Evolutionary conservation across 1,140 invertebrate genomes (phyloP).

Genomic region (Himalopsyche phryganea): DNA sequence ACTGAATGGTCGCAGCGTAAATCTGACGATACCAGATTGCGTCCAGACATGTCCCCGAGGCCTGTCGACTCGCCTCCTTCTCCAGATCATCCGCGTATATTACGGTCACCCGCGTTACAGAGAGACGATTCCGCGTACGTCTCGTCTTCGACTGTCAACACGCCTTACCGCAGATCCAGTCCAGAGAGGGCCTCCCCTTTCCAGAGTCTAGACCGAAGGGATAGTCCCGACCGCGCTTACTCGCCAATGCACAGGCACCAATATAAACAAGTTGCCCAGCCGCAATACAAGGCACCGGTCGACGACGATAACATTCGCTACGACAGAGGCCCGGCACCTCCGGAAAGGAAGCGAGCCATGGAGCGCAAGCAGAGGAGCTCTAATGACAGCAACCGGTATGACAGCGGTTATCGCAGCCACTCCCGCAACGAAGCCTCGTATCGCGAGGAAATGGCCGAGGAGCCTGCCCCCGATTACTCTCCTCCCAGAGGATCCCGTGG

Average conservation of each 20-base stretch:
- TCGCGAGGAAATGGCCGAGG: conserved; percentile 45
- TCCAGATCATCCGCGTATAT: conserved; percentile 44
- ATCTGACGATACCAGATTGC: conserved; percentile 47
- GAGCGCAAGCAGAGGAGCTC: conserved; percentile 44
- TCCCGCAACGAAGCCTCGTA: conserved; percentile 51
- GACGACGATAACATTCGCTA: conserved; percentile 15
- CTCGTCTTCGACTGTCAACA: conserved; percentile 52
- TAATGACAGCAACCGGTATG: conserved; percentile 49
- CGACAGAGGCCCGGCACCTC: conserved; percentile 54
- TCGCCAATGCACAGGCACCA: conserved; percentile 38
- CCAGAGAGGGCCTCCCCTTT: conserved; percentile 50
- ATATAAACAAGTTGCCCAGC: conserved; percentile 19
- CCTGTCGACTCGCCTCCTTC: conserved; percentile 46
- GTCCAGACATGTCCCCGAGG: conserved; percentile 45
- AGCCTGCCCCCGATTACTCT: conserved; percentile 68
- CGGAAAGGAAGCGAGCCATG: conserved; percentile 56
- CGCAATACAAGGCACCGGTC: conserved; percentile 9
- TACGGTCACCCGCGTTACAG: conserved; percentile 47
- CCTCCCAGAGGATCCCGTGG: conserved; percentile 56
- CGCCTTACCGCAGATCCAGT: conserved; percentile 35
- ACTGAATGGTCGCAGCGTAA: conserved; percentile 73
- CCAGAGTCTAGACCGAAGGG: conserved; percentile 44
- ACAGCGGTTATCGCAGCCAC: conserved; percentile 54
- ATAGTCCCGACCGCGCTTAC: conserved; percentile 40
- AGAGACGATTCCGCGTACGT: conserved; percentile 55